Percentiles rank a stretch among this genome's conserved stretches.
phyloP scores from a whole-genome alignment of 2,888 invertebrate species.

The Leucoma salicis region DNA sequence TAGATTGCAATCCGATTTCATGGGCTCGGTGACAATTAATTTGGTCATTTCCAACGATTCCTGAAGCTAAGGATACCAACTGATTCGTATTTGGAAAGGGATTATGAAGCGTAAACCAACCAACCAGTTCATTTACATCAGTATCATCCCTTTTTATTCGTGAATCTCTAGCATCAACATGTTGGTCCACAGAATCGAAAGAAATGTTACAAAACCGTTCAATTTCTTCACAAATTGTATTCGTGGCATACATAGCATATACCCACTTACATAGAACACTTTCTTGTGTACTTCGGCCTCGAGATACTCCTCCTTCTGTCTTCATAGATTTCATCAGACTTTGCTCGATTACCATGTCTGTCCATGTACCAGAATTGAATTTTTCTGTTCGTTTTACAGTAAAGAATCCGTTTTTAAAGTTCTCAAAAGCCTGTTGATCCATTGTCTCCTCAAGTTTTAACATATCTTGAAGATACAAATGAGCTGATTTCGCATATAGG shows the following conservation, averaged over 20 bases:
- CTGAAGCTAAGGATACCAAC: background rate
- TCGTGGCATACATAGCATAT: background rate
- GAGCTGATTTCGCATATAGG: conserved; percentile 38
- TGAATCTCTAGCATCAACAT: background rate
- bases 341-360: conserved; percentile 34
- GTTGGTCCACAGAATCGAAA: background rate
- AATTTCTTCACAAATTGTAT: background rate
- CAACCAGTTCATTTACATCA: background rate
- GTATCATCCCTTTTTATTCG: conserved; percentile 1
- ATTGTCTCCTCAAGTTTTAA: conserved; percentile 35
- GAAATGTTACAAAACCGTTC: background rate
- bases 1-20: background rate
- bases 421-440: conserved; percentile 10
- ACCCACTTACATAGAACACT: background rate
- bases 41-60: background rate
- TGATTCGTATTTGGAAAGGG: background rate
- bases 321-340: conserved; percentile 34
- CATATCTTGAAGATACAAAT: conserved; percentile 39
- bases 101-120: background rate
- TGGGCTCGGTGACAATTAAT: background rate
- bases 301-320: conserved; percentile 18
- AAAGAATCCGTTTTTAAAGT: conserved; percentile 30
- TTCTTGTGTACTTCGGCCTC: conserved; percentile 11
- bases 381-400: conserved; percentile 33
- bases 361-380: conserved; percentile 33